Conservation (phyloP, 2,113 vertebrate genomes). For the Phrynocephalus versicolor region DNA sequence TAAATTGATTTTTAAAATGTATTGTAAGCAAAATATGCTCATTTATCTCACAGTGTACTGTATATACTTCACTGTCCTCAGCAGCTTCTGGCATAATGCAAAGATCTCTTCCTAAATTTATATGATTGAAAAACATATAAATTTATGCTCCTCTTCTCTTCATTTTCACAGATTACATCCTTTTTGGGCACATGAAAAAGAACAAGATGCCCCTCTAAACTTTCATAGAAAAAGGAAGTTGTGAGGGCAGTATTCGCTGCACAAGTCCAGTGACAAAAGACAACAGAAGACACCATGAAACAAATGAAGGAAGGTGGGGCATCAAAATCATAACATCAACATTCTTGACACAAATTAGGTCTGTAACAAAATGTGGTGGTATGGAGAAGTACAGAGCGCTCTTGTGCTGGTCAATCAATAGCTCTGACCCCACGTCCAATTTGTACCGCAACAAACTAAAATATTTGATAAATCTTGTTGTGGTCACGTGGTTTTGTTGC, state of each 20-base stretch:
- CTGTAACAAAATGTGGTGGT: background rate
- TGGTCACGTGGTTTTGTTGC: too few relatives aligned
- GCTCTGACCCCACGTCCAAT: too few relatives aligned
- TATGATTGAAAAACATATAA: constrained; percentile 40
- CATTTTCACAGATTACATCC: constrained; percentile 26
- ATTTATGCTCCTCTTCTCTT: constrained; percentile 42
- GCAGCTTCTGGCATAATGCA: constrained; percentile 11
- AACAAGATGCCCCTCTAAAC: constrained; percentile 29
- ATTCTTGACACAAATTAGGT: background rate
- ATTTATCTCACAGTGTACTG: constrained; percentile 10
- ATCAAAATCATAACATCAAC: background rate
- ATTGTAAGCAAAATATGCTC: constrained; percentile 45
- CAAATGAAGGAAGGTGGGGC: background rate
- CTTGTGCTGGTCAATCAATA: background rate
- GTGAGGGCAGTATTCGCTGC: constrained; percentile 10
- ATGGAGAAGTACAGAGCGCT: background rate
- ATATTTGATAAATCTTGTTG: too few relatives aligned
- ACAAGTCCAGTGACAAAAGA: constrained; percentile 4
- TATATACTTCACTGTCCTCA: constrained; percentile 2
- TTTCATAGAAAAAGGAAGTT: constrained; percentile 22
- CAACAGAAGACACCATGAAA: background rate
- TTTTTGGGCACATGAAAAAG: background rate
- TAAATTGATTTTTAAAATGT: constrained; percentile 37
- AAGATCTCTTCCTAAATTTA: constrained; percentile 32
- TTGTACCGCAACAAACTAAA: too few relatives aligned